Evolutionary conservation across 1,140 invertebrate species (phyloP).

Genomic region (Pseudomyrmex gracilis): DNA sequence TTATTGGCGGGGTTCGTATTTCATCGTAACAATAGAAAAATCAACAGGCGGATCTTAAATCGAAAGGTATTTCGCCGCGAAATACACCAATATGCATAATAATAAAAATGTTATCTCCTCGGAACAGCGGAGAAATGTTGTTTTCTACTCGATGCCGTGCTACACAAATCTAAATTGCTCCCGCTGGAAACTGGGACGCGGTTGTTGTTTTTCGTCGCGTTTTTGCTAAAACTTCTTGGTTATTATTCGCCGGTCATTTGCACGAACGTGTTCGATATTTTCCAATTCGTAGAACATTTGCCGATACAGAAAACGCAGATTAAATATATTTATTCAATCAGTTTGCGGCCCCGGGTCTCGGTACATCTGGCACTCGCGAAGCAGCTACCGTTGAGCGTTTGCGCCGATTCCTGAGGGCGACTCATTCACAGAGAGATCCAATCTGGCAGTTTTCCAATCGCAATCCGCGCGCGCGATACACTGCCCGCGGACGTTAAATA

Average conservation of each 20-base stretch:
- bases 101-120: neutral
- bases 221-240: constrained; percentile 26
- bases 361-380: constrained; percentile 54
- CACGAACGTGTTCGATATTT: neutral
- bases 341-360: constrained; percentile 12
- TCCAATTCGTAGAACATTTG: constrained; percentile 4
- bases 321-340: constrained; percentile 70
- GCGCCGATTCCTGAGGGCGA: constrained; percentile 61
- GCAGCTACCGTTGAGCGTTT: constrained; percentile 54
- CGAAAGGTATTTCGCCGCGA: too few relatives aligned
- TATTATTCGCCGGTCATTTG: constrained; percentile 28
- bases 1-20: too few relatives aligned
- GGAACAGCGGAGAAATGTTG: constrained; percentile 7
- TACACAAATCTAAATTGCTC: constrained; percentile 31
- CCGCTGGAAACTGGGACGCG: neutral
- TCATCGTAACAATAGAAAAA: too few relatives aligned
- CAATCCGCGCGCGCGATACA: constrained; percentile 60
- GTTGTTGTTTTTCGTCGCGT: neutral
- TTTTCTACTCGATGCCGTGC: neutral
- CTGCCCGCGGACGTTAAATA: constrained; percentile 57
- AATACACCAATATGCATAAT: too few relatives aligned
- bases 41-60: too few relatives aligned
- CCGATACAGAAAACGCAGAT: constrained; percentile 21
- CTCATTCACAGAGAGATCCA: constrained; percentile 59
- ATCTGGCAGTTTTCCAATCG: constrained; percentile 72